Conservation (phyloP, 2,888 invertebrate species). For the Taphrorychus bicolor region DNA sequence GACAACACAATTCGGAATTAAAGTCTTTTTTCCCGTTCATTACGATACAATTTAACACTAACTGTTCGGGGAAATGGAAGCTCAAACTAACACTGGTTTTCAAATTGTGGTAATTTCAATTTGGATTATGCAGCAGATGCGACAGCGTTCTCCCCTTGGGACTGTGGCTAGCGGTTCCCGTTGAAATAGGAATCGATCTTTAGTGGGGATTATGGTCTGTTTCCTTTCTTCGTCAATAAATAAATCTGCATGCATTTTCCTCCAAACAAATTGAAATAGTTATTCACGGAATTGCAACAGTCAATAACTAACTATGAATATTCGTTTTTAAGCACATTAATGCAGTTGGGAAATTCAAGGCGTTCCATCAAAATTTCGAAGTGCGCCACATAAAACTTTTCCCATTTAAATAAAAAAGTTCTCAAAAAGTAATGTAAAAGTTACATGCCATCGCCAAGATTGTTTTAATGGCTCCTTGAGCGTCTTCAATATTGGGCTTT, state of each 20-base stretch:
- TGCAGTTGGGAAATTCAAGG: neutral
- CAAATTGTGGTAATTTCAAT: slow-evolving; percentile 15
- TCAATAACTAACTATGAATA: neutral
- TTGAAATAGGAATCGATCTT: slow-evolving; percentile 2
- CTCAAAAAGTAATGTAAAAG: slow-evolving; percentile 5
- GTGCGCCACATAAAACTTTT: slow-evolving; percentile 27
- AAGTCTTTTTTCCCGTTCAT: neutral
- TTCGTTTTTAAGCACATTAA: slow-evolving; percentile 4
- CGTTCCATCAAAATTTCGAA: slow-evolving; percentile 9
- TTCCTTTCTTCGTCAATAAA: slow-evolving; percentile 7
- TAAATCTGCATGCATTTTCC: neutral
- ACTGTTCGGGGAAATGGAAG: neutral
- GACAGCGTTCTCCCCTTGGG: slow-evolving; percentile 4
- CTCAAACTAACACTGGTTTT: slow-evolving; percentile 10
- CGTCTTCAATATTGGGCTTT: neutral
- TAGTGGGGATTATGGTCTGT: neutral
- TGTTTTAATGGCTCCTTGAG: slow-evolving; percentile 1
- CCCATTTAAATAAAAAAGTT: slow-evolving; percentile 37
- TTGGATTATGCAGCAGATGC: slow-evolving; percentile 16
- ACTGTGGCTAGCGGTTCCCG: neutral
- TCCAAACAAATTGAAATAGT: neutral
- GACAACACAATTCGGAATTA: neutral
- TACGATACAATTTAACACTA: neutral
- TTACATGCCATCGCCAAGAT: slow-evolving; percentile 2
- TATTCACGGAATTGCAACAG: too few relatives aligned